Base-by-base conservation (phyloP, 1,140 invertebrate species). In the Maconellicoccus hirsutus region DNA sequence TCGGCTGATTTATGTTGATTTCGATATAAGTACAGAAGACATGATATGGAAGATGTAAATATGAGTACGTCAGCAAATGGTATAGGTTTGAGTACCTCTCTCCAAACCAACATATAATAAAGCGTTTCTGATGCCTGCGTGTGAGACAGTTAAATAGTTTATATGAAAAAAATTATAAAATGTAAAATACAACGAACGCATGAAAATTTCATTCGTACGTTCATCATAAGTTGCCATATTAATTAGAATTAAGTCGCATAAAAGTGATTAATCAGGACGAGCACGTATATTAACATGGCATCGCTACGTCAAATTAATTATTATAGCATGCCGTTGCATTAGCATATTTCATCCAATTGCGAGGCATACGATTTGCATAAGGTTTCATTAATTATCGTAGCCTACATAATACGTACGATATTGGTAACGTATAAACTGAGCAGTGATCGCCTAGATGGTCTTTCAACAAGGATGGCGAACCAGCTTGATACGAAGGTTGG, bases 361-460 rank as follows among this genome's bases (percentile, higher is more conserved):
- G 8, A 63, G 21, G 59, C 59, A n/a, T n/a, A n/a, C n/a, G n/a
- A n/a, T 16, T 26, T 10, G 29, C 19, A 70, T 70, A 6, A 38
- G 26, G 71, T 59, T 33, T 71, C 0, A 29, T 2, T 14, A 52
- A 71, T 42, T 14, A 8, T n/a, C 2, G 27, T 63, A n/a, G 6
- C 16, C 22, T 71, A 33, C 16, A 4, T 63, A 33, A 71, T 39
- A 81, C 85, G 82, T 81, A 87, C 86, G 76, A 92, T 84, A 82
- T 92, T 93, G 59, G 88, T 86, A 69, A 92, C 87, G 79, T 93
- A 93, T 14, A 92, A 79, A 74, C 86, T 85, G 4, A 93, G 78
- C 6, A 91, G 77, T 10, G 84, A 82, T 73, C 89, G 81, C 71
- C 90, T 84, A 21, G 85, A 86, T 73, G 86, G 85, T 75, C 89